Evolutionary conservation across 2,113 vertebrate species (phyloP), one percentile per base, ranked within the genome.

Genomic region (Morone saxatilis): DNA sequence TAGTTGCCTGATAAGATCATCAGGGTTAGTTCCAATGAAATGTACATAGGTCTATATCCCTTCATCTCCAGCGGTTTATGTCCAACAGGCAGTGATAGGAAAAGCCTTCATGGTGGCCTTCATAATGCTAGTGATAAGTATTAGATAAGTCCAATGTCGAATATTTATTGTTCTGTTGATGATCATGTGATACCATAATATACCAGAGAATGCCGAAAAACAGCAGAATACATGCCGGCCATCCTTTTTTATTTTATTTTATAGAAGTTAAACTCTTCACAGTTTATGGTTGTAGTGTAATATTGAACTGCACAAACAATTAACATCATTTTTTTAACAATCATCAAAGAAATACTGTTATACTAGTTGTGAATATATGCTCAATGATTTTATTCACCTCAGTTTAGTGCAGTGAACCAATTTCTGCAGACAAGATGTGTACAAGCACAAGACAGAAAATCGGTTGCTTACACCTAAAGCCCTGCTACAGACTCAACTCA

Each of bases 71-170:
- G 9, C 47, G 1, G 0, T 76, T 51, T 12, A 56, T 60, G 43
- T 68, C 6, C 9, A 81, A 41, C 74, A 50, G 57, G 40, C 10
- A 25, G 50, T 67, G 61, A 76, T 79, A 84, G 40, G 20, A 54
- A 13, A 71, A 56, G 6, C 73, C 25, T 86, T 89, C 62, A 73
- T 4, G 31, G 4, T 78, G 83, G 71, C 86, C 85, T 92, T 92
- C n/a, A 76, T 11, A 78, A 38, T 20, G 13, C 6, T 31, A 16
- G 71, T 62, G 88, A 92, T 91, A 91, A 81, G 63, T 70, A 25
- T 53, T 36, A 41, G 78, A 86, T 84, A 82, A 76, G 54, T n/a
- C 11, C 56, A 73, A 0, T 86, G 71, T 4, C 20, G 16, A 63
- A 62, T 74, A 38, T 22, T 51, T 69, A 84, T 80, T 81, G 53